A percentile compares a stretch with the other conserved stretches of the same genome.
phyloP scores from a whole-genome alignment of 2,113 vertebrate genomes.

The Microtus richardsoni region DNA sequence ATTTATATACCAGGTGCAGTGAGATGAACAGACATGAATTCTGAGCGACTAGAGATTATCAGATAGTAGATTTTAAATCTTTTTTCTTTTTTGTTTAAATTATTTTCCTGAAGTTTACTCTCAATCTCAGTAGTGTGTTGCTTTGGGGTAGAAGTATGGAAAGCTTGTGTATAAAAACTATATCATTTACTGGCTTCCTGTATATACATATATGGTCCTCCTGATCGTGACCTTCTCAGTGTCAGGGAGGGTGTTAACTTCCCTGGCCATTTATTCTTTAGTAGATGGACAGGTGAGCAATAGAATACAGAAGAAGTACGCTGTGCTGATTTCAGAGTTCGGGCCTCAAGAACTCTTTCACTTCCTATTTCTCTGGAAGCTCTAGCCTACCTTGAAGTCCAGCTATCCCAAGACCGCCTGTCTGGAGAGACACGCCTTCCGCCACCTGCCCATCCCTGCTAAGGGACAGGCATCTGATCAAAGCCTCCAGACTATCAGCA shows the following conservation, averaged over 20 bases:
- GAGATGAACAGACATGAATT: slow-evolving; percentile 78
- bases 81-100: slow-evolving; percentile 27
- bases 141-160: neutral
- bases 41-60: slow-evolving; percentile 60
- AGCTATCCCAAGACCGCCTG: neutral
- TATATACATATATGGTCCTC: neutral
- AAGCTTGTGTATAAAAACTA: neutral
- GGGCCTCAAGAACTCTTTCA: neutral
- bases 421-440: neutral
- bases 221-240: neutral
- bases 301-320: neutral
- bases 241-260: neutral
- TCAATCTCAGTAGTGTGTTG: neutral
- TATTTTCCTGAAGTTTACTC: slow-evolving; percentile 66
- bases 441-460: neutral
- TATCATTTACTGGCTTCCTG: neutral
- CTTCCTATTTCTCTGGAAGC: neutral
- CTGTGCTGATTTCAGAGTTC: neutral
- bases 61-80: slow-evolving; percentile 44
- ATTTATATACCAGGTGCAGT: slow-evolving; percentile 74
- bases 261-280: neutral
- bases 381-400: neutral
- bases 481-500: neutral
- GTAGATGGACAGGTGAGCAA: neutral
- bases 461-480: neutral